Percentiles rank a stretch among this genome's conserved stretches.
Evolutionary conservation across 64 coral and sea anemone genomes (phyloP).

Genomic region (Porites lutea): DNA sequence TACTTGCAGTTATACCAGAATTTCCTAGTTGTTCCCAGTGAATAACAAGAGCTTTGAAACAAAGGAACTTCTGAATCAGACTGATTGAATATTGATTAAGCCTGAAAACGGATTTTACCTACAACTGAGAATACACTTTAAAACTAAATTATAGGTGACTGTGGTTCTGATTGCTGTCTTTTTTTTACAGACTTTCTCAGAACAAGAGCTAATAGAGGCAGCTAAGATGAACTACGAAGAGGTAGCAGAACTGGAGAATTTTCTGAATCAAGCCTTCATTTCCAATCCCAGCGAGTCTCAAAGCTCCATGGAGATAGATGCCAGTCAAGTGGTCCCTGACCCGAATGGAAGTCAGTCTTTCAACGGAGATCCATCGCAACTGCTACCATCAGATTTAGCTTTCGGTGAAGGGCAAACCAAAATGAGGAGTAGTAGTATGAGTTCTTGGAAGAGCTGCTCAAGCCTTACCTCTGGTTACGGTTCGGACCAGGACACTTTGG

Average conservation of each 20-base stretch:
- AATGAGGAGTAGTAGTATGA: not conserved
- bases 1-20: too few relatives aligned
- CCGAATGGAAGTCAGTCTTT: not conserved
- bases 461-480: conserved; percentile 60
- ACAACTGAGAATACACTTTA: too few relatives aligned
- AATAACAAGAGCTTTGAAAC: too few relatives aligned
- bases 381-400: not conserved
- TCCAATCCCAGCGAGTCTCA: not conserved
- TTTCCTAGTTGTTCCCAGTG: too few relatives aligned
- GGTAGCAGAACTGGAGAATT: not conserved
- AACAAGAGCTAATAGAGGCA: not conserved
- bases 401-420: not conserved
- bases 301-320: not conserved
- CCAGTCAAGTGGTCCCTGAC: not conserved
- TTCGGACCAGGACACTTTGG: conserved; percentile 23
- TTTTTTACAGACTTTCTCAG: not conserved
- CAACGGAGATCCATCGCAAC: not conserved
- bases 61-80: too few relatives aligned
- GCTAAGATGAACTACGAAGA: conserved; percentile 1
- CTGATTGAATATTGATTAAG: too few relatives aligned
- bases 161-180: not conserved
- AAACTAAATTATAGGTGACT: too few relatives aligned
- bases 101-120: too few relatives aligned
- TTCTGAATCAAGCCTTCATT: not conserved
- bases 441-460: conserved; percentile 54